Conservation (phyloP, 2,888 invertebrate species). For the Microctonus aethiopoides region DNA sequence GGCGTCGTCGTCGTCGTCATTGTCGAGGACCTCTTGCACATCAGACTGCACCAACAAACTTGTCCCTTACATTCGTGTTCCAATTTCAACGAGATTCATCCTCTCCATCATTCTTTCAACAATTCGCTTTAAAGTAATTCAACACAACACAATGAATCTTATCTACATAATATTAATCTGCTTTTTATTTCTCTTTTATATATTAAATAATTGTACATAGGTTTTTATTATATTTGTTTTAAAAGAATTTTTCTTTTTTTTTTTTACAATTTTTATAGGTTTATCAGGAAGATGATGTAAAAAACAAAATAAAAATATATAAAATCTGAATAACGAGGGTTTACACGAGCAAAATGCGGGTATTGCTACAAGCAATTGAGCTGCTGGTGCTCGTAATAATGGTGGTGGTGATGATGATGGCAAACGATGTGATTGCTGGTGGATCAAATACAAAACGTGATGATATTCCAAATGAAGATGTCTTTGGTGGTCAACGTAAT, state of each 20-base stretch:
- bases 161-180: not conserved
- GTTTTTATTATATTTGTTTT: no score
- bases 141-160: not conserved
- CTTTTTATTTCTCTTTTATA: not conserved
- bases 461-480: constrained; percentile 57
- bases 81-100: constrained; percentile 18
- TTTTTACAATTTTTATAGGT: not conserved
- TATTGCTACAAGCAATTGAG: constrained; percentile 43
- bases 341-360: constrained; percentile 45
- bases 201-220: no score
- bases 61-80: not conserved
- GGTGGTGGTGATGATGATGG: constrained; percentile 7
- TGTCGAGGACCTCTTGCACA: not conserved
- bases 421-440: not conserved
- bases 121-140: constrained; percentile 1
- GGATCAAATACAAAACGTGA: constrained; percentile 53
- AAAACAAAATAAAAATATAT: no score
- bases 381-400: constrained; percentile 46
- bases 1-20: not conserved
- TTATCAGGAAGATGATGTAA: constrained; percentile 20
- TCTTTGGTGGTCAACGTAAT: constrained; percentile 55
- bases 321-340: not conserved
- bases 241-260: not conserved
- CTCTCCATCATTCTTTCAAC: not conserved
- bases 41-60: constrained; percentile 2